Conservation (phyloP, 1,140 invertebrate genomes). For the Diprion similis region DNA sequence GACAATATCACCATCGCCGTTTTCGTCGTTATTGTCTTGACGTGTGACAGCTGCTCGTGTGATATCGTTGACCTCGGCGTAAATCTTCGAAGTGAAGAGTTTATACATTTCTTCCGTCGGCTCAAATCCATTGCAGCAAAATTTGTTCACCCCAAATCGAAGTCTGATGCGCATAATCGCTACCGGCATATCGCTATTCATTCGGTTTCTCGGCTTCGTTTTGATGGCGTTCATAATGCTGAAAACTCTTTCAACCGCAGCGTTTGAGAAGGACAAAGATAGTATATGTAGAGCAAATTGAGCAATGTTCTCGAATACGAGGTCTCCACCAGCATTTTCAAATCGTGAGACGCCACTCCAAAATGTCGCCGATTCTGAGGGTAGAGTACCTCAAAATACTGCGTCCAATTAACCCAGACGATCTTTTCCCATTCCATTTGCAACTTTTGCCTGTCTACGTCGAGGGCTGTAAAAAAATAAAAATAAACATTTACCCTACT, state of each 20-base stretch:
- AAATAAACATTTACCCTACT: conserved; percentile 13
- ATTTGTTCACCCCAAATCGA: conserved; percentile 13
- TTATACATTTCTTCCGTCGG: conserved; percentile 18
- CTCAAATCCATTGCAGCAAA: conserved; percentile 17
- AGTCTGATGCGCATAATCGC: conserved; percentile 19
- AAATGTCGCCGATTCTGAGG: conserved; percentile 20
- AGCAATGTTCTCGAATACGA: conserved; percentile 19
- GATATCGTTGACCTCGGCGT: conserved; percentile 18
- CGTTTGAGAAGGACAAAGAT: conserved; percentile 28
- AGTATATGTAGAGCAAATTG: conserved; percentile 20
- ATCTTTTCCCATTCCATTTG: conserved; percentile 15
- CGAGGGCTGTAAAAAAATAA: conserved; percentile 19
- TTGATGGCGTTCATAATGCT: conserved; percentile 30
- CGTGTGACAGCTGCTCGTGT: conserved; percentile 12
- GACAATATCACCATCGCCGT: conserved; percentile 15
- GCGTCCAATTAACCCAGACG: conserved; percentile 16
- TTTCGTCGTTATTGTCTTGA: conserved; percentile 16
- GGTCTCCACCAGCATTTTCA: conserved; percentile 24
- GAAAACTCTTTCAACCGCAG: conserved; percentile 28
- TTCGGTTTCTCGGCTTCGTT: conserved; percentile 25
- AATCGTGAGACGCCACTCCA: conserved; percentile 12
- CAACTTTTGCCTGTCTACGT: conserved; percentile 15
- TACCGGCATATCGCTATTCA: conserved; percentile 20
- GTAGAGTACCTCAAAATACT: conserved; percentile 17
- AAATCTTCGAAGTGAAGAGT: conserved; percentile 17